phyloP scores from a whole-genome alignment of 2,888 invertebrate species.

The Ormyrus nitidulus region DNA sequence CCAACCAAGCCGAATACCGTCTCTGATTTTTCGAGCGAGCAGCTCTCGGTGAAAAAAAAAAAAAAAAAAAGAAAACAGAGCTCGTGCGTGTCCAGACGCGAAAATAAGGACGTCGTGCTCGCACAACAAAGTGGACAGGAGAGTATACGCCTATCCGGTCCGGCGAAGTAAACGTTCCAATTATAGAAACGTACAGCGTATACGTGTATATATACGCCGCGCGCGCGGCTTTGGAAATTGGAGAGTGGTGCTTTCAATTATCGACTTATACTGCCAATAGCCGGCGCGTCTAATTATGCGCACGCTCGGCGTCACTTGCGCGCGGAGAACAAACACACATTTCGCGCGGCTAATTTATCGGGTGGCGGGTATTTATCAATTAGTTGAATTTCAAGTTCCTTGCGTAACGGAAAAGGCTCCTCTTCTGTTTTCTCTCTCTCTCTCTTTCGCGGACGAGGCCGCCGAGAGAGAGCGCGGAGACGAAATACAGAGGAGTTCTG shows the following conservation, averaged over 20 bases:
- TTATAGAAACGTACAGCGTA: too few relatives aligned
- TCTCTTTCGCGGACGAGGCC: conserved; percentile 24
- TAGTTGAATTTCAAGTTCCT: conserved; percentile 16
- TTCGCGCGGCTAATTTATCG: not conserved
- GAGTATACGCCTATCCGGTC: too few relatives aligned
- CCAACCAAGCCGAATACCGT: not conserved
- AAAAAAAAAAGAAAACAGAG: too few relatives aligned
- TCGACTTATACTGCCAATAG: conserved; percentile 21
- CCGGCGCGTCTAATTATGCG: not conserved
- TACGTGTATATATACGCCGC: not conserved
- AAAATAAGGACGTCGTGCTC: not conserved
- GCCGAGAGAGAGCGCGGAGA: too few relatives aligned
- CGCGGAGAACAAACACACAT: not conserved
- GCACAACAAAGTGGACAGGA: not conserved
- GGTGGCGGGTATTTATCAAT: conserved; percentile 10
- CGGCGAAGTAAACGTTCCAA: too few relatives aligned
- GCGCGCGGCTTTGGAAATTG: not conserved
- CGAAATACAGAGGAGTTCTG: too few relatives aligned
- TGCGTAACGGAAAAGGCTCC: conserved; percentile 18
- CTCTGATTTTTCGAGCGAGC: not conserved
- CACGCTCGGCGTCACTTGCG: not conserved
- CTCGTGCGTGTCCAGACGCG: not conserved
- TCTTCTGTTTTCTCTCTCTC: not conserved
- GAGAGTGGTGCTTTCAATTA: conserved; percentile 25
- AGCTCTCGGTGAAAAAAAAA: too few relatives aligned